Percentiles rank a stretch among this genome's conserved stretches.
These are phyloP conservation scores for Salvator merianae DNA, from an alignment of 2,113 vertebrate species.

Conservation along the genomic window DNA sequence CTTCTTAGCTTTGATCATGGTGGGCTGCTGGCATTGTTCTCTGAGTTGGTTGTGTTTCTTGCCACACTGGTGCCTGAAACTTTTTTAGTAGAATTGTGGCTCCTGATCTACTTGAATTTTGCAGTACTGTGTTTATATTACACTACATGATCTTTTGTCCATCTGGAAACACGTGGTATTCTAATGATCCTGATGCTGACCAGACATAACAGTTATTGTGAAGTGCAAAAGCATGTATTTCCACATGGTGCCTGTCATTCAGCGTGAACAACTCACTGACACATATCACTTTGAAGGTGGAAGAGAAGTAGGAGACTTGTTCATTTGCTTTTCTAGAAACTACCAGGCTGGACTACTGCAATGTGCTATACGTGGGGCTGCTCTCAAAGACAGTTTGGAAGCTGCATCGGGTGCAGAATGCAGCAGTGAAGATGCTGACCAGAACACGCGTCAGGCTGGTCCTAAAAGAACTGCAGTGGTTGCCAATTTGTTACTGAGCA, in stretches of 20 bases:
- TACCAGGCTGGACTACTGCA: too few relatives aligned
- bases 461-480: too few relatives aligned
- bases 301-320: neutral
- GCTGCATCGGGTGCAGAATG: too few relatives aligned
- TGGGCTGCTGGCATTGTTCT: neutral
- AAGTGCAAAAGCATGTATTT: neutral
- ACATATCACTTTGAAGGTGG: neutral
- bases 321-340: too few relatives aligned
- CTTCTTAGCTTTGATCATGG: neutral
- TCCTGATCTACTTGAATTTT: neutral
- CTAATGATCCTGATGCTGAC: neutral
- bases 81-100: neutral
- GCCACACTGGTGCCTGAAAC: neutral
- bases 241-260: neutral
- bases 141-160: neutral
- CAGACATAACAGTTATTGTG: neutral
- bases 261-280: neutral
- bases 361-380: too few relatives aligned
- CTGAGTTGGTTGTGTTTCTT: neutral
- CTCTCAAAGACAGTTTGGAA: too few relatives aligned
- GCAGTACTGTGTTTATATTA: neutral
- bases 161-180: neutral
- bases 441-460: too few relatives aligned
- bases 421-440: too few relatives aligned
- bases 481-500: too few relatives aligned